Evolutionary conservation across 2,113 vertebrate species (phyloP), one percentile per base, ranked within the genome.

Genomic region (Perca fluviatilis): DNA sequence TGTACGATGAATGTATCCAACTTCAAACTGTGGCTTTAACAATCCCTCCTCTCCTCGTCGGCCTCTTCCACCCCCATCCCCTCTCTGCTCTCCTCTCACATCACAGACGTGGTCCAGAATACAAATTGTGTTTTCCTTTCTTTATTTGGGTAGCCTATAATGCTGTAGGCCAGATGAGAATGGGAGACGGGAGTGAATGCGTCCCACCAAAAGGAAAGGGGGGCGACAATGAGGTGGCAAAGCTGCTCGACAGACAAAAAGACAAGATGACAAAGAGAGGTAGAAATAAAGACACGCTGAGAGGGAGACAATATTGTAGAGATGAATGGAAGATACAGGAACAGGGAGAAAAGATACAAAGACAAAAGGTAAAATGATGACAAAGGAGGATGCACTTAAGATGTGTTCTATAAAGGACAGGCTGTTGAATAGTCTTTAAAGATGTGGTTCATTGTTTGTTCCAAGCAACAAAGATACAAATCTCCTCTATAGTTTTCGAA

Each of bases 41-140:
- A 88, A 33, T 58, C 71, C 74, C 40, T 68, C 65, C 71, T 58
- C 54, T 79, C 66, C 68, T 13, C 1, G 1, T n/a, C 51, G 53
- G 27, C 63, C 64, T 51, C 23, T 25, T 13, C 66, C 13, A 56
- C 16, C n/a, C 51, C 19, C 25, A n/a, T n/a, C 18, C 68, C 51
- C 25, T 30, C 56, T 62, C 46, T 33, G 47, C 56, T 62, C 46
- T 33, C 11, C 64, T 36, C 76, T 64, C 72, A 46, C 79, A 84
- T 83, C 84, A 67, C 58, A 74, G 85, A 85, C 74, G 19, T 88
- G 90, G 83, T 58, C 61, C 65, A 6, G 92, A 93, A 93, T 93
- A 92, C 90, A 92, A 93, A 94, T 92, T 15, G 69, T 78, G 64
- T 84, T 78, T 90, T 75, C 33, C 76, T 83, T 87, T 87, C 49